phyloP scores from a whole-genome alignment of 2,113 vertebrate species.

The Hippocampus mohnikei region DNA sequence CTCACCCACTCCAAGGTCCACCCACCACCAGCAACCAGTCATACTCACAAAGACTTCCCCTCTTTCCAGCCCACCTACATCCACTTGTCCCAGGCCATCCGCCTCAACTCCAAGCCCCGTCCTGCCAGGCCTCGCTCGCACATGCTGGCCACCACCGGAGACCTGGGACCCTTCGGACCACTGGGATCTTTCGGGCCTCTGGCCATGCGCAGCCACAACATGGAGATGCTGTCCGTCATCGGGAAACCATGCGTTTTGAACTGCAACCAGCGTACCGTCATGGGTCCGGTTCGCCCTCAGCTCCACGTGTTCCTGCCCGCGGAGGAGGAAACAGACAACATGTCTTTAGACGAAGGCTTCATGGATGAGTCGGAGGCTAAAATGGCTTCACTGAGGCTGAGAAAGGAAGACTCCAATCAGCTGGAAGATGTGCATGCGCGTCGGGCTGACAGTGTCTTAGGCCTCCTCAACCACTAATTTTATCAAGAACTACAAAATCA shows the following conservation, averaged over 20 bases:
- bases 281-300: conserved; percentile 48
- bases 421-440: not conserved
- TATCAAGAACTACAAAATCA: not conserved
- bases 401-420: conserved; percentile 11
- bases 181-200: conserved; percentile 15
- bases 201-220: not conserved
- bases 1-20: not conserved
- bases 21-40: not conserved
- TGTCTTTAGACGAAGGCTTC: conserved; percentile 64
- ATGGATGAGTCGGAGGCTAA: conserved; percentile 67
- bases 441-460: not conserved
- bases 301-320: conserved; percentile 74
- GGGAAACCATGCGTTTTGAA: conserved; percentile 58
- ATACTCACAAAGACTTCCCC: not conserved
- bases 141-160: not conserved
- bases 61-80: conserved; percentile 42
- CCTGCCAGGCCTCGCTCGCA: conserved; percentile 23
- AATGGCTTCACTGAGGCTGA: conserved; percentile 50
- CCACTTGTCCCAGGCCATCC: conserved; percentile 65
- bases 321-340: conserved; percentile 63
- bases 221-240: conserved; percentile 52
- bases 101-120: conserved; percentile 34
- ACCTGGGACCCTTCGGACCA: not conserved
- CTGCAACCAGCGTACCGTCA: conserved; percentile 12
- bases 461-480: not conserved